Base-by-base conservation (phyloP, 1,140 invertebrate species). In the Listronotus oregonensis region DNA sequence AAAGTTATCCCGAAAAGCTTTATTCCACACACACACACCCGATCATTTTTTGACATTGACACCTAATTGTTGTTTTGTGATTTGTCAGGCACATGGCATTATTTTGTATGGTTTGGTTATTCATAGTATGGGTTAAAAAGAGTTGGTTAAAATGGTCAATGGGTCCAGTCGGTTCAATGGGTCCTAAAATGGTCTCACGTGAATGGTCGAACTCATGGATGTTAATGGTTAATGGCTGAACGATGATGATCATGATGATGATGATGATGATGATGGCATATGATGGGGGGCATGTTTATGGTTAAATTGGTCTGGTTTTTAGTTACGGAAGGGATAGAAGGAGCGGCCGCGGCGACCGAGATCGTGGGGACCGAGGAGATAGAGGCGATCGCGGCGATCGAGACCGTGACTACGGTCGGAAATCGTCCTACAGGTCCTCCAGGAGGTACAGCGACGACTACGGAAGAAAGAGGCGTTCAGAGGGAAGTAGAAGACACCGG, bases 71-170 rank as follows among this genome's bases (percentile, higher is more conserved):
- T 77, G 72, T 77, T 77, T 78, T 78, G 75, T 78, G 77, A 75
- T 78, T 78, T 78, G 76, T 78, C 77, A 78, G 77, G 77, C 77
- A 77, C 73, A 78, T 78, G 77, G 77, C 74, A 71, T 77, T 77
- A 75, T 70, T 77, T 78, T 77, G 74, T 73, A 78, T 78, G 77
- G 76, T 78, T 78, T 78, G 77, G 77, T 78, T 73, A 63, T 18
- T 47, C 52, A 50, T 65, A 42, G 32, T 57, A 56, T 69, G 57
- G 67, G 56, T 66, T 52, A 66, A 66, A 66, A 52, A 66, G 59
- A 46, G 47, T 63, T 52, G 55, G 55, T 69, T 58, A 60, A 66
- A 44, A 66, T 58, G 55, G 64, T 61, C 39, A 32, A 34, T 46
- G n/a, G 61, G 37, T 49, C 31, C 46, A 59, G 37, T 52, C 32